phyloP scores from a whole-genome alignment of 2,113 vertebrate genomes.

The Regulus satrapa region DNA sequence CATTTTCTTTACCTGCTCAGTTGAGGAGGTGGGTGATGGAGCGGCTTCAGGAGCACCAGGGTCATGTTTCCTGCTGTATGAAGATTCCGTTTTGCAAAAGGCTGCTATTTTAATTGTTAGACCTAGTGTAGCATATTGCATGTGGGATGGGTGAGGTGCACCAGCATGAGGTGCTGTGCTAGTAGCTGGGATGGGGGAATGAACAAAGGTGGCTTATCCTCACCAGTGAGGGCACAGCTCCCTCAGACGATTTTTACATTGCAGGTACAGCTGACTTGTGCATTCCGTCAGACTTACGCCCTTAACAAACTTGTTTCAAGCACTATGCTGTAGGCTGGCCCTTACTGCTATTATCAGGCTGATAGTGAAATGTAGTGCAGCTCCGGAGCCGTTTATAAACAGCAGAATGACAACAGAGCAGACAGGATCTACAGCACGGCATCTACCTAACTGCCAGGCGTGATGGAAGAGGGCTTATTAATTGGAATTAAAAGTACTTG shows the following conservation, averaged over 20 bases:
- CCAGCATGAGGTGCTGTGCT: neutral
- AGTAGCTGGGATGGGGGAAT: neutral
- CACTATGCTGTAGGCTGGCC: neutral
- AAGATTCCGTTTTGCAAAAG: neutral
- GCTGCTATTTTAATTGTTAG: neutral
- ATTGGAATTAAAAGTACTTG: neutral
- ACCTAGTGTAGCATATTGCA: neutral
- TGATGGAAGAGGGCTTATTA: neutral
- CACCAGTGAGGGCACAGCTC: neutral
- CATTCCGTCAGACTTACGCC: neutral
- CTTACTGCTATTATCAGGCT: neutral
- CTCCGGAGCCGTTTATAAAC: neutral
- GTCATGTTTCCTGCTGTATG: accelerated
- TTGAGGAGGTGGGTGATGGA: neutral
- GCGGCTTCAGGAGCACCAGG: neutral
- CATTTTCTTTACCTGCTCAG: neutral
- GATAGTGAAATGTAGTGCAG: neutral
- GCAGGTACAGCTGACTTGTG: neutral
- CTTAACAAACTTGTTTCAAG: neutral
- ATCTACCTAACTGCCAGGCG: neutral
- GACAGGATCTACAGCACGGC: neutral
- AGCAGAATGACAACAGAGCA: neutral
- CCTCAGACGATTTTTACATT: neutral
- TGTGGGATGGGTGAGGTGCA: neutral
- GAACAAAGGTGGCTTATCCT: accelerated